phyloP scores from a whole-genome alignment of 2,888 invertebrate species.

The Uropetala carovei region DNA sequence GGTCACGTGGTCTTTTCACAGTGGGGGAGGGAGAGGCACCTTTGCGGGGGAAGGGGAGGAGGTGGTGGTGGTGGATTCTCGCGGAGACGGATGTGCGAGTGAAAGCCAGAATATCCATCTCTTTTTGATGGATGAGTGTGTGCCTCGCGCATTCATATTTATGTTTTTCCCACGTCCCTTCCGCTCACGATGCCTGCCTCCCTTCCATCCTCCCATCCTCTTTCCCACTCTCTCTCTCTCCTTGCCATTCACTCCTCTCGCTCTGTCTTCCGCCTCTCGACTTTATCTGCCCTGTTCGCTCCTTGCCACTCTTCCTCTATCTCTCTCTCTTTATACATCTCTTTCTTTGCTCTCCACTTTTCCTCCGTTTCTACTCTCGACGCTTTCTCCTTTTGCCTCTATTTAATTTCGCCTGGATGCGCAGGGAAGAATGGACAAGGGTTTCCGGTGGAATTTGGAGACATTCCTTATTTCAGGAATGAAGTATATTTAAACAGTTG shows the following conservation, averaged over 20 bases:
- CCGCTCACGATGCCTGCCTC: not conserved
- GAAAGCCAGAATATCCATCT: conserved; percentile 7
- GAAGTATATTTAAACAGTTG: too few relatives aligned
- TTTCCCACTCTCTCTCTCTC: not conserved
- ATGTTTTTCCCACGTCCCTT: not conserved
- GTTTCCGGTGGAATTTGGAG: too few relatives aligned
- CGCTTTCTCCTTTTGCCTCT: too few relatives aligned
- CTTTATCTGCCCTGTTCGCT: not conserved
- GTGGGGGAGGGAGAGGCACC: not conserved
- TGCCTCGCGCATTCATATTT: not conserved
- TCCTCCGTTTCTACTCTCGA: not conserved
- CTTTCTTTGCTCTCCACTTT: not conserved
- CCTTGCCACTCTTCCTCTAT: not conserved
- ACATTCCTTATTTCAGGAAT: too few relatives aligned
- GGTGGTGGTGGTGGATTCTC: not conserved
- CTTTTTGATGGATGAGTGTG: conserved; percentile 26
- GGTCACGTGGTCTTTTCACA: not conserved
- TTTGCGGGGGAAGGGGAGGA: not conserved
- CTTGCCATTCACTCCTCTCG: not conserved
- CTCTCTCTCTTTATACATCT: not conserved
- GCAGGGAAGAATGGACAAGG: too few relatives aligned
- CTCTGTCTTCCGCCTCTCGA: not conserved
- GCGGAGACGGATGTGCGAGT: conserved; percentile 1
- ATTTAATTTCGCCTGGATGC: too few relatives aligned
- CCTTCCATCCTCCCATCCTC: not conserved